Percentiles rank a stretch among this genome's conserved stretches.
These are phyloP conservation scores for Thereva nobilitata DNA, from an alignment of 2,888 invertebrate genomes.

Conservation along the genomic window DNA sequence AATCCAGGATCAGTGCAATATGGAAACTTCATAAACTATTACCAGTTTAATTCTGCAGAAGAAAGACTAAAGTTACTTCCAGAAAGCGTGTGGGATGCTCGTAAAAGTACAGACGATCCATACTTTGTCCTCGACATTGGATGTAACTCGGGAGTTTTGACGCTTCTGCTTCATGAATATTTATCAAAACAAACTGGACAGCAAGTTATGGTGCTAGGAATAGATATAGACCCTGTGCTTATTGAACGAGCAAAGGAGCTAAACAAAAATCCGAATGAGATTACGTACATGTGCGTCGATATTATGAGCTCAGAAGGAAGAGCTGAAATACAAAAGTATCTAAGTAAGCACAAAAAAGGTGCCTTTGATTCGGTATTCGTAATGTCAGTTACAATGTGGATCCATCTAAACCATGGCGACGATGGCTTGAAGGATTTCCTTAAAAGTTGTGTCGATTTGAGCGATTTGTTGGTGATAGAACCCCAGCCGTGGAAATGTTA, in stretches of 20 bases:
- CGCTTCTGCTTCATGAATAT: slow-evolving; percentile 63
- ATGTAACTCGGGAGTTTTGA: slow-evolving; percentile 81
- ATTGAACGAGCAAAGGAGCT: slow-evolving; percentile 68
- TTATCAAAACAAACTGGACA: slow-evolving; percentile 48
- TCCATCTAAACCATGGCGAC: slow-evolving; percentile 84
- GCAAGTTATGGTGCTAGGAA: slow-evolving; percentile 59
- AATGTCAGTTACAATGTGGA: slow-evolving; percentile 90
- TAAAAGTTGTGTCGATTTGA: slow-evolving; percentile 59
- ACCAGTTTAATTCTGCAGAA: slow-evolving; percentile 74
- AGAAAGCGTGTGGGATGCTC: slow-evolving; percentile 42
- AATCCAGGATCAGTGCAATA: slow-evolving; percentile 78
- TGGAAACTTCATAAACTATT: slow-evolving; percentile 89
- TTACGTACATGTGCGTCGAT: slow-evolving; percentile 66
- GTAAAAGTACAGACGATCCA: slow-evolving; percentile 45
- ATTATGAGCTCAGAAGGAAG: slow-evolving; percentile 61
- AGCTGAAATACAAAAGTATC: slow-evolving; percentile 58
- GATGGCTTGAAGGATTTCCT: slow-evolving; percentile 69
- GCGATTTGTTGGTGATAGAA: slow-evolving; percentile 71
- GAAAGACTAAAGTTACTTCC: slow-evolving; percentile 70
- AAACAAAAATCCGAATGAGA: slow-evolving; percentile 56
- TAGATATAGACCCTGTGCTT: slow-evolving; percentile 75
- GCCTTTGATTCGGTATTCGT: slow-evolving; percentile 74
- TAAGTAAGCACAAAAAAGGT: slow-evolving; percentile 55
- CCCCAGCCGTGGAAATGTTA: slow-evolving; percentile 89
- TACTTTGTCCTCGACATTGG: slow-evolving; percentile 63